These are phyloP conservation scores for Diarsia brunnea DNA, from an alignment of 2,888 invertebrate species.

Conservation along the genomic window DNA sequence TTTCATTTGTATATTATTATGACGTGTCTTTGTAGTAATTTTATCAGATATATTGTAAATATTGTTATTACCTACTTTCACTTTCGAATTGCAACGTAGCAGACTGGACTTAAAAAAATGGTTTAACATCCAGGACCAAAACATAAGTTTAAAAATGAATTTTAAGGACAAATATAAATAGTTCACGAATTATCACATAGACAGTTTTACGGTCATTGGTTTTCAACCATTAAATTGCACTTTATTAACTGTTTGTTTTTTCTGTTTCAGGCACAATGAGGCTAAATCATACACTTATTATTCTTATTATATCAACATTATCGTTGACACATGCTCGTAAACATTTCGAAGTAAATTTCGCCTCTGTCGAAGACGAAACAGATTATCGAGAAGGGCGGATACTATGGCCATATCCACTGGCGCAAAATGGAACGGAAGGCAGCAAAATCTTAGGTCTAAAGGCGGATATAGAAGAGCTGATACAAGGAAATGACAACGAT, in stretches of 20 bases:
- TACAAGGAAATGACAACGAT: constrained; percentile 44
- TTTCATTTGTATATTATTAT: constrained; percentile 2
- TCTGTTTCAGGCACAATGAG: constrained; percentile 75
- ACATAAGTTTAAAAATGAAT: background rate
- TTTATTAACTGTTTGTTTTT: background rate
- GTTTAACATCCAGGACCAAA: background rate
- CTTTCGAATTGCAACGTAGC: background rate
- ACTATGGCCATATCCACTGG: constrained; percentile 80
- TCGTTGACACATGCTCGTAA: constrained; percentile 66
- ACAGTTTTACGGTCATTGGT: background rate
- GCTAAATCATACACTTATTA: constrained; percentile 62
- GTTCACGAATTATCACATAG: background rate
- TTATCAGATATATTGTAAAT: background rate
- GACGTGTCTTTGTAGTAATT: background rate
- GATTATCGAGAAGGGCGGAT: constrained; percentile 73
- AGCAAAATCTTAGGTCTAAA: constrained; percentile 45
- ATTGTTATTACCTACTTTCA: background rate
- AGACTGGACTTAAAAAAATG: background rate
- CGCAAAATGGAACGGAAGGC: constrained; percentile 65
- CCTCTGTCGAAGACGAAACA: constrained; percentile 72
- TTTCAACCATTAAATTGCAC: background rate
- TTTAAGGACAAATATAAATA: background rate
- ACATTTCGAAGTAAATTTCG: constrained; percentile 71
- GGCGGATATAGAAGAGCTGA: constrained; percentile 38
- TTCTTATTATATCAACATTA: constrained; percentile 62